These are phyloP conservation scores for Chloromyia formosa DNA, from an alignment of 2,888 invertebrate genomes.

Conservation along the genomic window DNA sequence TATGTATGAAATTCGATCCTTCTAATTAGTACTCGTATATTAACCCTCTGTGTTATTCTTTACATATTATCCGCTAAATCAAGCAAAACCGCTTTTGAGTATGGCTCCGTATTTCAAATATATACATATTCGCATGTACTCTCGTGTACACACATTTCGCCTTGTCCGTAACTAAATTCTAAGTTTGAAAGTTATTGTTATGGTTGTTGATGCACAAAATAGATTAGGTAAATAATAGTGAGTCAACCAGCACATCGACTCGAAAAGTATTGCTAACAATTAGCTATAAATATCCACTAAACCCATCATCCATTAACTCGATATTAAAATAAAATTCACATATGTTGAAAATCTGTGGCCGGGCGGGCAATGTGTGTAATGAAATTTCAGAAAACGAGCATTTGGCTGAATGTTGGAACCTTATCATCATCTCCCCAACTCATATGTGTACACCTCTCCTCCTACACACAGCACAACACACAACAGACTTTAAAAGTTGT, in stretches of 20 bases:
- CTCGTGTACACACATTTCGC: no score
- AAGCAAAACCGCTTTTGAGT: no score
- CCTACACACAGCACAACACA: not conserved
- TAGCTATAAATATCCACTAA: constrained; percentile 34
- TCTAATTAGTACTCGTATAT: no score
- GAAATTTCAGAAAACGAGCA: constrained; percentile 31
- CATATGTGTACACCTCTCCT: constrained; percentile 18
- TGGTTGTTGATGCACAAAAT: constrained; percentile 18
- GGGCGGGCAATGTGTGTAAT: not conserved
- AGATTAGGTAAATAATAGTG: constrained; percentile 34
- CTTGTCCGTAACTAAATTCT: no score
- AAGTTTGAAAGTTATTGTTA: not conserved
- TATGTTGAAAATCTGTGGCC: constrained; percentile 36
- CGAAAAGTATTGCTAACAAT: constrained; percentile 29
- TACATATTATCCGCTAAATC: no score
- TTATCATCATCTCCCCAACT: constrained; percentile 27
- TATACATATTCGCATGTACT: no score
- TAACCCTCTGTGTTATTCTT: no score
- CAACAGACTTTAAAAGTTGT: constrained; percentile 2
- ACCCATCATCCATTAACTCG: constrained; percentile 10
- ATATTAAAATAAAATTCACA: constrained; percentile 28
- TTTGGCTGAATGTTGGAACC: constrained; percentile 16
- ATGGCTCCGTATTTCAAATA: no score
- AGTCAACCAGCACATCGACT: constrained; percentile 20
- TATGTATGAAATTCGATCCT: no score